Percentiles rank a stretch among this genome's conserved stretches.
Evolutionary conservation across 2,797 vertebrate genomes (phyloP).

Genomic region (Megaceryle alcyon): DNA sequence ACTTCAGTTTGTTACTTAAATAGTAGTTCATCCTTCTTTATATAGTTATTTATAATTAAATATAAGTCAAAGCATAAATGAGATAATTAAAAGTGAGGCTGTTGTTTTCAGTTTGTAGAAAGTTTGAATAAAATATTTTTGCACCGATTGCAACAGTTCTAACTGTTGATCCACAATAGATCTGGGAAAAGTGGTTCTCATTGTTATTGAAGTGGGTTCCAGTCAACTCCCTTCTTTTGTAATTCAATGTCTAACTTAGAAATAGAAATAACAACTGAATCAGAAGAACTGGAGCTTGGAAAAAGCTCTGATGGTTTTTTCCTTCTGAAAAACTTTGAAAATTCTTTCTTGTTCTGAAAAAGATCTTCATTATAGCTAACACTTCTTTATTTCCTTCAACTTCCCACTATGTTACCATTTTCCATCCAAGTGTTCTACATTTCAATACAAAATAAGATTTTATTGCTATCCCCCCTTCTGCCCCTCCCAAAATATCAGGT

Average conservation of each 20-base stretch:
- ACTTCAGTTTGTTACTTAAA: background rate
- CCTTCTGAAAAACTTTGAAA: background rate
- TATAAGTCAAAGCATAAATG: background rate
- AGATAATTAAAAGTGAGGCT: background rate
- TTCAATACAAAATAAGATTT: background rate
- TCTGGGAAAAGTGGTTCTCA: background rate
- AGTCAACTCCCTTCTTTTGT: background rate
- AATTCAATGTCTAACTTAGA: background rate
- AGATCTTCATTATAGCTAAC: background rate
- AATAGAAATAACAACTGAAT: background rate
- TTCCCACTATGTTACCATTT: background rate
- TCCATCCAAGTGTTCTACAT: background rate
- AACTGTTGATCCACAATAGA: background rate
- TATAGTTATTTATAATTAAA: background rate
- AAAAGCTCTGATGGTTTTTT: background rate
- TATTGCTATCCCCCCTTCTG: background rate
- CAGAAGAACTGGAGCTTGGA: background rate
- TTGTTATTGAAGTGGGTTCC: background rate
- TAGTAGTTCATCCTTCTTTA: background rate
- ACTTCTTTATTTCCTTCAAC: background rate
- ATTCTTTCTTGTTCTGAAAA: background rate
- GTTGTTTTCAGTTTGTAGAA: background rate
- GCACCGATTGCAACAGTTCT: background rate
- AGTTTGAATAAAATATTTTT: background rate
- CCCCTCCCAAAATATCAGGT: rapidly evolving